Base-by-base conservation (phyloP, 2,113 vertebrate species). In the Varanus salvator region DNA sequence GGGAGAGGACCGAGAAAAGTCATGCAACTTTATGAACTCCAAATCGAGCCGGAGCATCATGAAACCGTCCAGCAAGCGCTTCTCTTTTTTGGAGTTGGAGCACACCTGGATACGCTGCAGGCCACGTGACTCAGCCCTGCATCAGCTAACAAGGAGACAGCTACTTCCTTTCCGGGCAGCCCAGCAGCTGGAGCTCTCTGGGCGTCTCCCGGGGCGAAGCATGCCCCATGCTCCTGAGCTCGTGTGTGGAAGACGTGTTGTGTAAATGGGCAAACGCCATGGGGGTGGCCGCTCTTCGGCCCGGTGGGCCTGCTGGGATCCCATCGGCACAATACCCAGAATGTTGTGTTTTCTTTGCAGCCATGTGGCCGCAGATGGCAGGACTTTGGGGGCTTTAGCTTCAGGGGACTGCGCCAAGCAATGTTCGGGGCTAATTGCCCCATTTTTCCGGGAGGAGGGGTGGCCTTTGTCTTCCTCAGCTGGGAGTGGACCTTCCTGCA, bases 351-450 rank as follows among this genome's bases (percentile, higher is more conserved):
- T 91, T 88, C 76, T 69, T 74, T 83, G 81, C 3, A 72, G 19
- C n/a, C 90, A 6, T 25, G 2, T 48, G 87, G n/a, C 84, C 52
- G 78, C 77, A 89, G 31, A 25, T 6, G 68, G 15, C n/a, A 27
- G 85, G 29, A 44, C 31, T 52, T 87, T 84, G 87, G 66, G 76
- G 81, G 4, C 48, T 89, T 84, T 12, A 82, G 29, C n/a, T 60
- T 38, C 80, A 86, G 50, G 89, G 50, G 92, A 84, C 64, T 84
- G 89, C 85, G 64, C 31, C 69, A 72, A 52, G 93, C 84, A 89
- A 95, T 96, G 95, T 90, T 90, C 86, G 91, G 14, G 76, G 87
- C 94, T 93, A 93, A 93, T 95, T 93, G 92, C 91, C 85, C 93
- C 82, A 80, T 92, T 80, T 92, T 87, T 88, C 64, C 86, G 92